Percentiles rank a stretch among this genome's conserved stretches.
Conservation (phyloP, 2,113 vertebrate species). For the Saccopteryx bilineata region DNA sequence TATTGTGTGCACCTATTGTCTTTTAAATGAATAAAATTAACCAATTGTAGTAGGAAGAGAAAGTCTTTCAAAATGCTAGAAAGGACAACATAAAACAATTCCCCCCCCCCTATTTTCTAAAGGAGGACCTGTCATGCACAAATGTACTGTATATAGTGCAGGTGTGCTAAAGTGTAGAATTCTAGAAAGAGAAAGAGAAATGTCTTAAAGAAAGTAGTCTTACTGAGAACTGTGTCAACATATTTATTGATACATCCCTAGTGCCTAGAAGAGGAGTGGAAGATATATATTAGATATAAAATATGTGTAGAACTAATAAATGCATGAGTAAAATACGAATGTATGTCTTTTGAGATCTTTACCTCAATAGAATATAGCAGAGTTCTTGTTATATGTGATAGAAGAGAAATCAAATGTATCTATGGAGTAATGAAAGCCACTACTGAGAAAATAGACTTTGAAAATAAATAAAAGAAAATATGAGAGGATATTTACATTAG, state of each 20-base stretch:
- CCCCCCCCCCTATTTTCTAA: background rate
- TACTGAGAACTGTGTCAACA: background rate
- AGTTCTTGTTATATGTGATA: background rate
- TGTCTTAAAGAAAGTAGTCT: background rate
- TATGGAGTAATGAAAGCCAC: background rate
- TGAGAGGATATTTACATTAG: background rate
- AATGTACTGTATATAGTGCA: background rate
- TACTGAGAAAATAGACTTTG: constrained; percentile 41
- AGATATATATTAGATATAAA: background rate
- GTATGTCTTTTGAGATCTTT: background rate
- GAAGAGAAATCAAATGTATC: background rate
- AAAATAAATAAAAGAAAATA: constrained; percentile 1
- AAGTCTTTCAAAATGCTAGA: background rate
- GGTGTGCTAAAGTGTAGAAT: background rate
- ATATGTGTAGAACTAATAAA: background rate
- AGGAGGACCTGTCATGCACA: background rate
- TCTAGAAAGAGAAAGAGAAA: background rate
- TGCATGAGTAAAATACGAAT: background rate
- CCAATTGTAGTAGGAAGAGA: background rate
- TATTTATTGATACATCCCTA: background rate
- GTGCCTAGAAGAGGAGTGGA: background rate
- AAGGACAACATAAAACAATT: background rate
- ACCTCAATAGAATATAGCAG: background rate
- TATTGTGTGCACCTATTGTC: background rate
- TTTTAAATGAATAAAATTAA: constrained; percentile 14